A percentile compares a stretch with the other conserved stretches of the same genome.
Evolutionary conservation across 2,888 invertebrate genomes (phyloP).

Genomic region (Folsomia candida): DNA sequence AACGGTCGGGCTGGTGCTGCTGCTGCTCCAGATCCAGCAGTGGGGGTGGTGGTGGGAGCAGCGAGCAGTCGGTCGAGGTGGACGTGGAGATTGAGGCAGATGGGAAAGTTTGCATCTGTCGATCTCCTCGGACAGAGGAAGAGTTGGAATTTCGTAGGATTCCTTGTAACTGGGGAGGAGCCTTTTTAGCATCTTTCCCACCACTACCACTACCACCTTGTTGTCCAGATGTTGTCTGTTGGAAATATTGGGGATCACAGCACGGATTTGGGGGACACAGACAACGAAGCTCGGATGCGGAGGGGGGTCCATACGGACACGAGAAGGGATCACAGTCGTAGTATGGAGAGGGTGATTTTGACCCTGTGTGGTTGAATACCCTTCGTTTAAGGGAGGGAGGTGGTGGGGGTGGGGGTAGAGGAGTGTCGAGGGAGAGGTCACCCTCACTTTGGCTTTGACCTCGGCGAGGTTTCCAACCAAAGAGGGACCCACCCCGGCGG

Average conservation of each 20-base stretch:
- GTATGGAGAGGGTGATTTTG: slow-evolving; percentile 35
- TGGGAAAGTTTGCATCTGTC: slow-evolving; percentile 16
- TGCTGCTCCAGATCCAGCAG: slow-evolving; percentile 8
- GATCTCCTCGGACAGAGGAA: slow-evolving; percentile 10
- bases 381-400: slow-evolving; percentile 33
- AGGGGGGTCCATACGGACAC: slow-evolving; percentile 39
- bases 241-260: slow-evolving; percentile 36
- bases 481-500: slow-evolving; percentile 30
- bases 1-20: background rate
- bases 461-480: slow-evolving; percentile 43
- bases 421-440: slow-evolving; percentile 30
- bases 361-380: slow-evolving; percentile 27
- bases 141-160: slow-evolving; percentile 40
- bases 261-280: slow-evolving; percentile 44
- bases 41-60: background rate
- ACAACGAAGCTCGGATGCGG: slow-evolving; percentile 42
- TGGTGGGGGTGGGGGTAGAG: slow-evolving; percentile 46
- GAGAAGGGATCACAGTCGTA: slow-evolving; percentile 44
- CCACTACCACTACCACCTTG: background rate
- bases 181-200: slow-evolving; percentile 18
- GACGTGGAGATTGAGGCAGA: background rate
- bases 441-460: slow-evolving; percentile 44
- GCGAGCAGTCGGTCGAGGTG: background rate
- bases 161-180: slow-evolving; percentile 37
- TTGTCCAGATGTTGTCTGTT: background rate